Evolutionary conservation across 2,888 invertebrate species (phyloP).

Genomic region (Metopia argyrocephala): DNA sequence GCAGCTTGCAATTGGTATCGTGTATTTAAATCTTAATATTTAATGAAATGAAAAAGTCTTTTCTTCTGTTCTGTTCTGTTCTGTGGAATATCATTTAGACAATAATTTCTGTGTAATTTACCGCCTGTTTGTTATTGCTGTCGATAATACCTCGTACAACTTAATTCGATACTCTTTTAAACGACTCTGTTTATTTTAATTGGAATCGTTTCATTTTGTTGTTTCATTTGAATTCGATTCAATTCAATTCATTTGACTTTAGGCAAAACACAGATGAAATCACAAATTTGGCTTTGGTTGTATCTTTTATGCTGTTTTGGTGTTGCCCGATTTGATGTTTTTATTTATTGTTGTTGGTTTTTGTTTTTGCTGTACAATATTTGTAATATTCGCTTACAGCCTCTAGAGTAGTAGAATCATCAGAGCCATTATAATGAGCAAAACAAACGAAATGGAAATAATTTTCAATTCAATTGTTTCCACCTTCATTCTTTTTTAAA

Average conservation of each 20-base stretch:
- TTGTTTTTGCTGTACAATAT: not conserved
- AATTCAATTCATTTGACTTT: slow-evolving; percentile 50
- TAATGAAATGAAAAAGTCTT: not conserved
- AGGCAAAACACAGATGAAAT: slow-evolving; percentile 49
- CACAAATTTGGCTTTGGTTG: slow-evolving; percentile 45
- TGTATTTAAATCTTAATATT: not conserved
- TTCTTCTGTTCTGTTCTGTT: not conserved
- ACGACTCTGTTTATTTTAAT: too few species aligned
- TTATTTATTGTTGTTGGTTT: slow-evolving; percentile 3
- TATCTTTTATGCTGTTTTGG: slow-evolving; percentile 20
- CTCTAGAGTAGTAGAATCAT: not conserved
- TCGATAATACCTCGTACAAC: slow-evolving; percentile 14
- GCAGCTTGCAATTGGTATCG: slow-evolving; percentile 33
- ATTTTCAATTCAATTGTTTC: slow-evolving; percentile 73
- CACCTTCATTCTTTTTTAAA: slow-evolving; percentile 28
- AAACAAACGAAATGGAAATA: slow-evolving; percentile 76
- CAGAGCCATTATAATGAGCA: slow-evolving; percentile 73
- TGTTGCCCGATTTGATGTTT: not conserved
- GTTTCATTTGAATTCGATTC: not conserved
- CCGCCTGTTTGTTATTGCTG: slow-evolving; percentile 33
- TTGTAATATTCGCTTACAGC: not conserved
- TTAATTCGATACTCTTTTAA: slow-evolving; percentile 4
- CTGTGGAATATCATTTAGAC: not conserved
- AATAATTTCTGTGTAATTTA: slow-evolving; percentile 26
- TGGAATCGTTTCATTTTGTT: not conserved